Conservation (phyloP, 2,888 invertebrate species). For the Sclerodermus sp. region DNA sequence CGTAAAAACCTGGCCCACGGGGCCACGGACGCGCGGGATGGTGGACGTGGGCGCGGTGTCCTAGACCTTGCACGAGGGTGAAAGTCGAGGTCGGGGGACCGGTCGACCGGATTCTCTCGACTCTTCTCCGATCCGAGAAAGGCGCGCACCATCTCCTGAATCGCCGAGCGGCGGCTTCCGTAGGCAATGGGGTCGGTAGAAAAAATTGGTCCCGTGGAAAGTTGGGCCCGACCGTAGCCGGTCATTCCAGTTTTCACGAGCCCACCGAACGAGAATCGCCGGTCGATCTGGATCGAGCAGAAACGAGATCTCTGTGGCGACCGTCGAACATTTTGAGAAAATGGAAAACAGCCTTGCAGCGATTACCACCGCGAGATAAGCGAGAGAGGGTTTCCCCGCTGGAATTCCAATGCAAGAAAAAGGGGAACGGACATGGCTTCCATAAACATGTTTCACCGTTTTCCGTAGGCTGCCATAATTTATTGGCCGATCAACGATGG, state of each 20-base stretch:
- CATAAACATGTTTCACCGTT: no score
- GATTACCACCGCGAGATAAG: neutral
- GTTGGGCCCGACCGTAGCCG: conserved; percentile 19
- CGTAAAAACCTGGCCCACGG: no score
- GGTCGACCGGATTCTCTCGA: conserved; percentile 16
- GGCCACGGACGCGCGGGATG: no score
- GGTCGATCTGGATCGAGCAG: conserved; percentile 23
- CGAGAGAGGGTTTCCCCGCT: neutral
- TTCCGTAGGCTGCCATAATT: no score
- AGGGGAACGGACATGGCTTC: no score
- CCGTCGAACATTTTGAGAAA: neutral
- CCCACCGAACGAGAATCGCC: conserved; percentile 7
- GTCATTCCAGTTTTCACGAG: conserved; percentile 33
- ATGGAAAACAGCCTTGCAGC: no score
- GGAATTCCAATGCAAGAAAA: no score
- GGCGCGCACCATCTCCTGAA: neutral
- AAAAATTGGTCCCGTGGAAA: conserved; percentile 17
- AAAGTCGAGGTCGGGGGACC: conserved; percentile 39
- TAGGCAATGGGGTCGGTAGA: no score
- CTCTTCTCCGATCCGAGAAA: neutral
- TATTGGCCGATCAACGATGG: no score
- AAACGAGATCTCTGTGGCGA: neutral
- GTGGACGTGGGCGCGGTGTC: no score
- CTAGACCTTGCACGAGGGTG: conserved; percentile 49
- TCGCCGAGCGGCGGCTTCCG: neutral